Evolutionary conservation across 35 echinoderm and acorn worm species (phyloP).

Genomic region (Chiridota heheva): DNA sequence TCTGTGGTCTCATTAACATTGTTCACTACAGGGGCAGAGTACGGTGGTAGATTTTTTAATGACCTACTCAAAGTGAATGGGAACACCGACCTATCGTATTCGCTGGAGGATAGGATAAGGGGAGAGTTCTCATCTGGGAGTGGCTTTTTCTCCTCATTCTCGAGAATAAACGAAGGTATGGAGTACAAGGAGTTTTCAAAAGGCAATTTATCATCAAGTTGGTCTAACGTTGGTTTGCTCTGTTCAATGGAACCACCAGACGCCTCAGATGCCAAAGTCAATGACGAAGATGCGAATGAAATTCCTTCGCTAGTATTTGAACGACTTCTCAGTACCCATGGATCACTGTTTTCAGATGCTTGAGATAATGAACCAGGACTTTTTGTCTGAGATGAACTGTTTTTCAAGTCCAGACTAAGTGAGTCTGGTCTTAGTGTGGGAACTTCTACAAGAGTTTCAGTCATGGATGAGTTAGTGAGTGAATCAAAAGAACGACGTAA

Average conservation of each 20-base stretch:
- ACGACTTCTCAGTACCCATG: slow-evolving; percentile 40
- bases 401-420: slow-evolving; percentile 18
- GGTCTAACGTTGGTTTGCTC: too few species aligned
- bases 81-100: too few species aligned
- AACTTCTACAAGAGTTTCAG: slow-evolving; percentile 27
- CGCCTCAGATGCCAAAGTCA: slow-evolving; percentile 31
- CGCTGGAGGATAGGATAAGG: too few species aligned
- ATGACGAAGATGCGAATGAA: slow-evolving; percentile 39
- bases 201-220: too few species aligned
- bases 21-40: too few species aligned
- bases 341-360: slow-evolving; percentile 33
- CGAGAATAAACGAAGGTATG: too few species aligned
- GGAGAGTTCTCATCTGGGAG: too few species aligned
- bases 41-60: too few species aligned
- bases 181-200: too few species aligned
- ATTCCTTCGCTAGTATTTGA: slow-evolving; percentile 48
- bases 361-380: slow-evolving; percentile 16
- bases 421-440: slow-evolving; percentile 14
- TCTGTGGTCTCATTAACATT: background rate
- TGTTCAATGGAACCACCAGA: slow-evolving; percentile 37
- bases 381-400: background rate
- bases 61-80: too few species aligned
- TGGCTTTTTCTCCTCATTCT: too few species aligned
- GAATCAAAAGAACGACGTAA: slow-evolving; percentile 36
- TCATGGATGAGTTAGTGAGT: slow-evolving; percentile 23